Percentiles rank a stretch among this genome's conserved stretches.
Conservation (phyloP, 1,140 invertebrate genomes). For the Drosophila melanogaster region Release_6_plus_ISO1_MT NT_033777.3:24160001-24160500, state of each 20-base stretch:
- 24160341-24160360: constrained; percentile 56
- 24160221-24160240: constrained; percentile 52
- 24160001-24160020: constrained; percentile 55
- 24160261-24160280: constrained; percentile 84
- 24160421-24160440: constrained; percentile 69
- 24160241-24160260: constrained; percentile 80
- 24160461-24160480: constrained; percentile 56
- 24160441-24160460: constrained; percentile 73
- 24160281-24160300: constrained; percentile 79
- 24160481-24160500: constrained; percentile 56
- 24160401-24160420: constrained; percentile 61
- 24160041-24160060: constrained; percentile 74
- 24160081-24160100: constrained; percentile 76
- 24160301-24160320: constrained; percentile 70
- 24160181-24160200: constrained; percentile 83
- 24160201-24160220: constrained; percentile 67
- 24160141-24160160: constrained; percentile 54
- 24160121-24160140: constrained; percentile 59
- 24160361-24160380: constrained; percentile 70
- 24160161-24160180: constrained; percentile 66
- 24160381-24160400: constrained; percentile 28
- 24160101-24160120: constrained; percentile 42
- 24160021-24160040: constrained; percentile 51
- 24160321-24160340: constrained; percentile 73
- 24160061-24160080: constrained; percentile 79